phyloP scores from a whole-genome alignment of 2,113 vertebrate species.

The Petaurus breviceps region DNA sequence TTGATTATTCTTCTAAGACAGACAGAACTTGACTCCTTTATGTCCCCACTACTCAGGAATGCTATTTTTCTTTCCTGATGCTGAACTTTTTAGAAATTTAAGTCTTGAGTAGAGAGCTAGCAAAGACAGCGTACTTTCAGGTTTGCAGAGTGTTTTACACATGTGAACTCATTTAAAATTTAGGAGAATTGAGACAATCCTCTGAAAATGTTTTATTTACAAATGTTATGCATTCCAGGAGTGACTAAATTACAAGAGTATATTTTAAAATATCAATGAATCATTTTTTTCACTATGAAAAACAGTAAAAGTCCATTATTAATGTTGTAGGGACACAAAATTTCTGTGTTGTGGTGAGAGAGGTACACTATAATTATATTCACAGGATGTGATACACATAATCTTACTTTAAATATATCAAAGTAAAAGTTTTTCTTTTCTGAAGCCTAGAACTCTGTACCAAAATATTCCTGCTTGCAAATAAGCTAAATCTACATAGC shows the following conservation, averaged over 20 bases:
- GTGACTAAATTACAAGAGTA: background rate
- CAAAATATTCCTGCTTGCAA: constrained; percentile 63
- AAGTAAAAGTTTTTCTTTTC: background rate
- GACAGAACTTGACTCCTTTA: background rate
- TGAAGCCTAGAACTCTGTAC: constrained; percentile 62
- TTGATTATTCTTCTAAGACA: constrained; percentile 40
- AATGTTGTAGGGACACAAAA: background rate
- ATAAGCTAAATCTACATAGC: constrained; percentile 59
- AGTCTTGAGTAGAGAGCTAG: background rate
- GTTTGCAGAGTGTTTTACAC: background rate
- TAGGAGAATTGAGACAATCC: constrained; percentile 45
- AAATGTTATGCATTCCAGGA: constrained; percentile 1
- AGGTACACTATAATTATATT: background rate
- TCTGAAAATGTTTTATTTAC: constrained; percentile 54
- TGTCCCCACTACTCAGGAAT: constrained; percentile 35
- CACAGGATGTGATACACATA: background rate
- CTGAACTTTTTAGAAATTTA: constrained; percentile 7
- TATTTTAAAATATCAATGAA: background rate
- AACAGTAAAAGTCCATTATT: background rate
- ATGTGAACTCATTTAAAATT: background rate
- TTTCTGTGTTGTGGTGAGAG: background rate
- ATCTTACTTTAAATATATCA: background rate
- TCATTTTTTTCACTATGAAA: background rate
- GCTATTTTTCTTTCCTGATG: constrained; percentile 37
- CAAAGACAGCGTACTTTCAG: background rate